These are phyloP conservation scores for Platysteira castanea DNA, from an alignment of 2,113 vertebrate species.

Conservation along the genomic window DNA sequence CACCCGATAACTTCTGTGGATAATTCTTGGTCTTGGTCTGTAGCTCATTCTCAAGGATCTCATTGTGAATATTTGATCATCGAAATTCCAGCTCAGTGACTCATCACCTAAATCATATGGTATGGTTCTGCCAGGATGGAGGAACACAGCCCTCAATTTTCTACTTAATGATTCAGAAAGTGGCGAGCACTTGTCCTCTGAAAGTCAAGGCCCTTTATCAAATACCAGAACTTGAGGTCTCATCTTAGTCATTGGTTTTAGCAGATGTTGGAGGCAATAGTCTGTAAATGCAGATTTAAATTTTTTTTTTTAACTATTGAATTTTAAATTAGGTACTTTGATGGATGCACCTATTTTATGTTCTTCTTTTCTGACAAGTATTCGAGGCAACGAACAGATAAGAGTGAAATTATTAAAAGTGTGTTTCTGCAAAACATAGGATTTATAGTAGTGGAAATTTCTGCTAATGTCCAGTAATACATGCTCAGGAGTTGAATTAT, in stretches of 20 bases:
- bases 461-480: not conserved
- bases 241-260: not conserved
- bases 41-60: conserved; percentile 50
- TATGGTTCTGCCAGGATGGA: conserved; percentile 15
- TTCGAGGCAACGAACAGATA: not conserved
- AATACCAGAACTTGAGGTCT: not conserved
- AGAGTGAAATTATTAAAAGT: not conserved
- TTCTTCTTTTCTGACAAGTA: not conserved
- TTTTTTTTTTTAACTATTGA: not conserved
- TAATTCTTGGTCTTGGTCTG: conserved; percentile 50
- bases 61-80: conserved; percentile 52
- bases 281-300: not conserved
- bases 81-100: conserved; percentile 32
- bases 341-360: not conserved
- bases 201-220: conserved; percentile 45
- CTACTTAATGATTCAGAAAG: conserved; percentile 54
- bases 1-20: conserved; percentile 14
- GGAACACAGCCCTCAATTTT: conserved; percentile 41
- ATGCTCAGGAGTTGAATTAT: not conserved
- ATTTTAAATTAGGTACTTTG: not conserved
- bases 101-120: conserved; percentile 55
- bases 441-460: not conserved
- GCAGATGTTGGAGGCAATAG: not conserved
- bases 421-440: not conserved
- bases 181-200: conserved; percentile 12